Conservation (phyloP, 2,888 invertebrate genomes). For the Lampropteryx suffumata region DNA sequence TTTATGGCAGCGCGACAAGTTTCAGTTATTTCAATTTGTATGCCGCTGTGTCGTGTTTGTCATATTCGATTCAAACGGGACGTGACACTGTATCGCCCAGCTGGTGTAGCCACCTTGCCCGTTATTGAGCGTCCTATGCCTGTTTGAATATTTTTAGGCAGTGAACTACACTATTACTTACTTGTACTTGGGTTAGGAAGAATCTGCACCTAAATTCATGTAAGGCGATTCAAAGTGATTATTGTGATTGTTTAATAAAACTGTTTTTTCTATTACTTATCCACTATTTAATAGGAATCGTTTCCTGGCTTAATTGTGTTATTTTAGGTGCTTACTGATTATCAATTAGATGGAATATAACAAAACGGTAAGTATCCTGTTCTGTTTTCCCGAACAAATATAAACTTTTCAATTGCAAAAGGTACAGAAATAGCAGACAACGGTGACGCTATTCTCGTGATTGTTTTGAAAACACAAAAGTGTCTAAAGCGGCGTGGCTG, state of each 20-base stretch:
- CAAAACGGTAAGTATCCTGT: neutral
- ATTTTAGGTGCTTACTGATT: too few relatives aligned
- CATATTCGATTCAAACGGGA: constrained; percentile 35
- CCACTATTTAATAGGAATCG: neutral
- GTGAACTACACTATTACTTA: neutral
- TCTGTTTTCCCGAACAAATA: constrained; percentile 1
- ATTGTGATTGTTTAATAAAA: too few relatives aligned
- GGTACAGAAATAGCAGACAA: constrained; percentile 17
- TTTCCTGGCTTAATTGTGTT: too few relatives aligned
- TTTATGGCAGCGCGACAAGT: constrained; percentile 44
- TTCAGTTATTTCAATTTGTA: constrained; percentile 45
- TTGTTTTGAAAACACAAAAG: constrained; percentile 27
- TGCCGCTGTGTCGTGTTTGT: constrained; percentile 24
- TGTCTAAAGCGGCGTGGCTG: constrained; percentile 15
- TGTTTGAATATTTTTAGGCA: neutral
- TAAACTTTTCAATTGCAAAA: constrained; percentile 11
- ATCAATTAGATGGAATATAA: neutral
- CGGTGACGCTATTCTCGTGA: constrained; percentile 22
- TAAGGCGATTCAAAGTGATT: too few relatives aligned
- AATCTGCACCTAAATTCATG: too few relatives aligned
- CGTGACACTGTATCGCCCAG: constrained; percentile 27
- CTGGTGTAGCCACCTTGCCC: constrained; percentile 10
- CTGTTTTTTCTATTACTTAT: too few relatives aligned
- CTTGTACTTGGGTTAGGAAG: too few relatives aligned
- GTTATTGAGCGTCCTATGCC: constrained; percentile 4